Base-by-base conservation (phyloP, 1,140 invertebrate genomes). In the Scaptomyza hsui region DNA sequence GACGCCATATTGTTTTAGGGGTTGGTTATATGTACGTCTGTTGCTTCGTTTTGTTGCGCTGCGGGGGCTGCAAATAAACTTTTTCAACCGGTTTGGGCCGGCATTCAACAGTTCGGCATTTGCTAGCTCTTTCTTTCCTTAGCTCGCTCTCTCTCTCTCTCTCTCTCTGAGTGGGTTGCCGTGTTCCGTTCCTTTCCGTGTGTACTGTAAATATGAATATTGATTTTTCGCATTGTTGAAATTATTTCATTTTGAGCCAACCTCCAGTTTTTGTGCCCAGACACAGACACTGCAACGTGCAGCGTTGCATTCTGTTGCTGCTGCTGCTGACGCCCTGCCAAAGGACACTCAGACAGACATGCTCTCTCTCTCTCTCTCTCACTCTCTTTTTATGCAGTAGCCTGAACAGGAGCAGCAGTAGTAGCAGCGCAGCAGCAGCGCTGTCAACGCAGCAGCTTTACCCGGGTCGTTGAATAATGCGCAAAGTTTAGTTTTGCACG, bases 401-500 rank as follows among this genome's bases (percentile, higher is more conserved):
- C 7, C 1, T 3, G 26, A 29, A 9, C 26, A 29, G 26, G 5
- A 29, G 7, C 7, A 35, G 12, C 32, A 37, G 12, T n/a, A 37
- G n/a, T n/a, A 47, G 51, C 49, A 32, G 10, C 49, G n/a, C n/a
- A 18, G 29, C 19, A 47, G 16, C 63, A 39, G 19, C 21, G 35
- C 64, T 48, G 77, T 12, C 45, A n/a, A 37, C 32, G 32, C 32
- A 42, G 59, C 59, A 89, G 83, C 83, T 89, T 89, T 89, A 89
- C 83, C 83, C 83, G 83, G 83, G 83, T 77, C 85, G 75, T 69
- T 89, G 83, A 86, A 89, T 89, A 79, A 89, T 89, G 83, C 79
- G 83, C 83, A 88, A 70, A 88, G 83, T 89, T 89, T 89, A 89
- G 79, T 89, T 89, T 89, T 85, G 72, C 82, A 89, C 75, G 78